A percentile compares a stretch with the other conserved stretches of the same genome.
Evolutionary conservation across 2,888 invertebrate species (phyloP).

Genomic region (Phalera bucephala): DNA sequence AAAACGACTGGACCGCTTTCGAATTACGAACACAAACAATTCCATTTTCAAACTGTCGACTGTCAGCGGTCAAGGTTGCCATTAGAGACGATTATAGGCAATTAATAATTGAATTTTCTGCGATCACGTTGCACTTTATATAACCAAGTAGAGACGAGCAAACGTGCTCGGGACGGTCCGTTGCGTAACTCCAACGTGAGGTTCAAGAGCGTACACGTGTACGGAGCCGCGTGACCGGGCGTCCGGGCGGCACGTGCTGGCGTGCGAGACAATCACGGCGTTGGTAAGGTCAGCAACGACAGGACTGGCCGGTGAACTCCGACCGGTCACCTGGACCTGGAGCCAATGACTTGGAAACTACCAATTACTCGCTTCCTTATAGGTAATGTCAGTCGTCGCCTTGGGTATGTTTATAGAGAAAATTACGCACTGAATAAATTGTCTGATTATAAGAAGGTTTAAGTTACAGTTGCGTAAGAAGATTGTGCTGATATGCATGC

Average conservation of each 20-base stretch:
- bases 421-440: too few relatives aligned
- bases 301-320: conserved; percentile 23
- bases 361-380: too few relatives aligned
- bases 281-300: conserved; percentile 40
- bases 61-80: conserved; percentile 45
- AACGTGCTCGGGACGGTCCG: conserved; percentile 54
- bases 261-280: conserved; percentile 47
- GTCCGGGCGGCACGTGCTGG: conserved; percentile 50
- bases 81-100: conserved; percentile 28
- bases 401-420: too few relatives aligned
- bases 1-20: not conserved
- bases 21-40: conserved; percentile 8
- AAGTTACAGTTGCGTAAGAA: too few relatives aligned
- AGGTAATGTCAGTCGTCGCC: too few relatives aligned
- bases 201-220: conserved; percentile 74
- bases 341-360: not conserved
- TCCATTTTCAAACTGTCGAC: conserved; percentile 1
- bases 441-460: too few relatives aligned
- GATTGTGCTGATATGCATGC: too few relatives aligned
- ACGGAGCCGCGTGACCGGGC: conserved; percentile 63
- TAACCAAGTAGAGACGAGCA: conserved; percentile 65
- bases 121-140: conserved; percentile 76
- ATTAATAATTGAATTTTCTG: conserved; percentile 60
- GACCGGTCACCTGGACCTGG: conserved; percentile 10
- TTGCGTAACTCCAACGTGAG: conserved; percentile 78